Percentiles rank a stretch among this genome's conserved stretches.
Conservation (phyloP, 35 echinoderm and acorn worm species). For the Amphiura filiformis region DNA sequence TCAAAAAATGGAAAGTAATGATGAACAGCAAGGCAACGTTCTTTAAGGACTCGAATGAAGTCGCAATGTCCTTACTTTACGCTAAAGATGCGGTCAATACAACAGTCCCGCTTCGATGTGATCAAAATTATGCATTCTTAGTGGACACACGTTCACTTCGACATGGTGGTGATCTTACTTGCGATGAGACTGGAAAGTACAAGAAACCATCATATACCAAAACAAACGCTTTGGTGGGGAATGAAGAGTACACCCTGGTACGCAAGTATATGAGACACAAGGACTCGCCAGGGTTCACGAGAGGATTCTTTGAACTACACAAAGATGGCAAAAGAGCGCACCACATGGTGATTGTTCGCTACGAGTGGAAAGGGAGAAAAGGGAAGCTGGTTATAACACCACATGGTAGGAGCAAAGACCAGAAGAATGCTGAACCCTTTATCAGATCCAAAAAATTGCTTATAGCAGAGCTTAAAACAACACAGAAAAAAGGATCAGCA, state of each 20-base stretch:
- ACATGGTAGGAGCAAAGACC: background rate
- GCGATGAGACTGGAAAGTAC: background rate
- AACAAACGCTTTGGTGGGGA: background rate
- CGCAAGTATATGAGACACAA: background rate
- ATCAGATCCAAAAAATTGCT: background rate
- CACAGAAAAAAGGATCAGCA: background rate
- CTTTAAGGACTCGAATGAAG: background rate
- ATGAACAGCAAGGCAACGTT: background rate
- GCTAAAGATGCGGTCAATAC: background rate
- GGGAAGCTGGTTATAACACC: background rate
- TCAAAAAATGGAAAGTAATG: background rate
- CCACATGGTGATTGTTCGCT: background rate
- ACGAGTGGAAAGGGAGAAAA: background rate
- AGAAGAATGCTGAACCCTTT: background rate
- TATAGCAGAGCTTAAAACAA: background rate
- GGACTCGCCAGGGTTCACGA: background rate
- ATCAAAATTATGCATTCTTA: background rate
- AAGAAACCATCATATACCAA: background rate
- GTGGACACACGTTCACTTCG: background rate
- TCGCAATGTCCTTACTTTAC: background rate
- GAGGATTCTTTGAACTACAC: too few species aligned
- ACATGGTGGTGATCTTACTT: background rate
- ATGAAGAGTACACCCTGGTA: background rate
- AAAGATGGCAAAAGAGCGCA: too few species aligned
- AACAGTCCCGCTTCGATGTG: background rate